phyloP scores from a whole-genome alignment of 2,888 invertebrate species.

The Xanthorhoe designata region DNA sequence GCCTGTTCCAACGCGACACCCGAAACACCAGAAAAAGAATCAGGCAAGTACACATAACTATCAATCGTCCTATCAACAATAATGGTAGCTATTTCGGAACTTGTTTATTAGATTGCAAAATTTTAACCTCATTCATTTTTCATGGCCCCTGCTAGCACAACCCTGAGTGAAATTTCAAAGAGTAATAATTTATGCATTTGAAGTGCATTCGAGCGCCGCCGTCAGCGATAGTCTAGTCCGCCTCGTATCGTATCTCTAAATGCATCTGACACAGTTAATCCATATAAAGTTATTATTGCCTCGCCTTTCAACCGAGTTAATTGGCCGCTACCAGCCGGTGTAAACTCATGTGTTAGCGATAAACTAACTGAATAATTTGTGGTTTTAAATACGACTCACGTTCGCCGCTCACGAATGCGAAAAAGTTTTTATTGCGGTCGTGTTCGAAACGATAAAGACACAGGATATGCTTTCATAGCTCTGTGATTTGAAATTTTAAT shows the following conservation, averaged over 20 bases:
- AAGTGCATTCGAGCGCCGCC: conserved; percentile 57
- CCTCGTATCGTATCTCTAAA: conserved; percentile 69
- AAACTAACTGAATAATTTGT: conserved; percentile 74
- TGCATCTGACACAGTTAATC: conserved; percentile 78
- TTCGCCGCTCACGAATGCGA: conserved; percentile 64
- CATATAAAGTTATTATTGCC: conserved; percentile 79
- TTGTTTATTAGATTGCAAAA: neutral
- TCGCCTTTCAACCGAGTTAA: conserved; percentile 75
- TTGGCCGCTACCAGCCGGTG: conserved; percentile 74
- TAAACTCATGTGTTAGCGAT: conserved; percentile 74
- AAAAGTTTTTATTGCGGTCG: conserved; percentile 66
- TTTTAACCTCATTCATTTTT: neutral
- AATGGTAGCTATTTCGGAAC: neutral
- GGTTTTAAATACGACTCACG: conserved; percentile 67
- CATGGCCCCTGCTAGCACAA: conserved; percentile 35
- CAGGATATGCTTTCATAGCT: conserved; percentile 65
- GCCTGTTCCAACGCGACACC: no score
- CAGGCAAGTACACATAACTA: neutral
- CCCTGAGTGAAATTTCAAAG: conserved; percentile 60
- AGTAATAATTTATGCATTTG: conserved; percentile 67
- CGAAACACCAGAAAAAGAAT: no score
- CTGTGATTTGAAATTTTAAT: conserved; percentile 68
- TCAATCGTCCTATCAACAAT: neutral
- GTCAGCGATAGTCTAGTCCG: conserved; percentile 64
- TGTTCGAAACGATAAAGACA: conserved; percentile 72